Percentiles rank a stretch among this genome's conserved stretches.
Conservation (phyloP, 1,140 invertebrate species). For the Apolygus lucorum region DNA sequence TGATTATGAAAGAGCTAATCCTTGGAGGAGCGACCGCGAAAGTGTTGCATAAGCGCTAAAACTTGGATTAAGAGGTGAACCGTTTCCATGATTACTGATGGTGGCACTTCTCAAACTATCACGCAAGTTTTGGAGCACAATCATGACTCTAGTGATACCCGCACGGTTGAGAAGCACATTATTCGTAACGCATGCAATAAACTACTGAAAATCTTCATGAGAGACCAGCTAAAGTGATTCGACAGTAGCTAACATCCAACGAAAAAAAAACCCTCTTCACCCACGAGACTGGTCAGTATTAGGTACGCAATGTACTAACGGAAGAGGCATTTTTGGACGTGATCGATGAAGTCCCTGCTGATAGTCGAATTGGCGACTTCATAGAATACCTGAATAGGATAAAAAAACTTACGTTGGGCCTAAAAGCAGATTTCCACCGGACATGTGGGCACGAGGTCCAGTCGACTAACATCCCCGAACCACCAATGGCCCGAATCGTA, state of each 20-base stretch:
- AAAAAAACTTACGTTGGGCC: too few species aligned
- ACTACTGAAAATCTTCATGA: background rate
- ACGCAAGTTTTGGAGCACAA: background rate
- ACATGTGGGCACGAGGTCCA: too few species aligned
- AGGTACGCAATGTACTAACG: constrained; percentile 5
- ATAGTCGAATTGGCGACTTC: too few species aligned
- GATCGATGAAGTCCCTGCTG: too few species aligned
- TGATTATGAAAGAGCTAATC: background rate
- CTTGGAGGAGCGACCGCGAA: background rate
- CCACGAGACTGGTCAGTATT: background rate
- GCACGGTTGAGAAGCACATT: background rate
- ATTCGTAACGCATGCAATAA: background rate
- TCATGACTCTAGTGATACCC: too few species aligned
- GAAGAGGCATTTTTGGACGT: too few species aligned
- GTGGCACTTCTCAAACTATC: background rate
- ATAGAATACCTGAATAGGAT: too few species aligned
- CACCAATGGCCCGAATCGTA: too few species aligned
- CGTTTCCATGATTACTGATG: background rate
- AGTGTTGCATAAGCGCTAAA: background rate
- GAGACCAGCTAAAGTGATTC: background rate
- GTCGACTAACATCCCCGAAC: too few species aligned
- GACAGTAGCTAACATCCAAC: background rate
- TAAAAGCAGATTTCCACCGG: too few species aligned
- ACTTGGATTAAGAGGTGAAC: background rate
- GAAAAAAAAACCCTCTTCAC: background rate